Percentiles rank a stretch among this genome's conserved stretches.
These are phyloP conservation scores for Abscondita cerata DNA, from an alignment of 2,888 invertebrate genomes.

Conservation along the genomic window DNA sequence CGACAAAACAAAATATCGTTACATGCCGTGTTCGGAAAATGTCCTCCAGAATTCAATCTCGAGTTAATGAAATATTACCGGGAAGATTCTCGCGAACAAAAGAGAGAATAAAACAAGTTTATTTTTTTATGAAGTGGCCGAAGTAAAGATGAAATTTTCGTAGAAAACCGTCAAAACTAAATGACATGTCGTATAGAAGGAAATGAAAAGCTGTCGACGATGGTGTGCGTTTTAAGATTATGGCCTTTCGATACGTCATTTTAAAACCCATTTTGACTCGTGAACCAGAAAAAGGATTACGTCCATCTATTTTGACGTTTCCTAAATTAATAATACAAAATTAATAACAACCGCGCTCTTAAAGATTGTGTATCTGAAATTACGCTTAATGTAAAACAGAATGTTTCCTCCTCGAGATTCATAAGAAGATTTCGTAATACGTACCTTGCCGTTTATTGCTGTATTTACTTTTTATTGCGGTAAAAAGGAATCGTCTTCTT, in stretches of 20 bases:
- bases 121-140: constrained; percentile 24
- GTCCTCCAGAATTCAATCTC: constrained; percentile 27
- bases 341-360: too few relatives aligned
- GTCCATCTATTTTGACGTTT: too few relatives aligned
- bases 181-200: constrained; percentile 22
- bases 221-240: constrained; percentile 27
- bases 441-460: too few relatives aligned
- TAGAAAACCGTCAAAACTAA: constrained; percentile 5
- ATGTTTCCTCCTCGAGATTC: too few relatives aligned
- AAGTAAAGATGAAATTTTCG: constrained; percentile 13
- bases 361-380: too few relatives aligned
- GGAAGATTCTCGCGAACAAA: constrained; percentile 23
- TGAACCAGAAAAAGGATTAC: constrained; percentile 25
- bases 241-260: constrained; percentile 30
- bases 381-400: too few relatives aligned
- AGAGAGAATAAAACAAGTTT: constrained; percentile 23
- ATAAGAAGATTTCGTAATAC: too few relatives aligned
- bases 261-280: constrained; percentile 21
- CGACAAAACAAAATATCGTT: constrained; percentile 33
- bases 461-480: too few relatives aligned
- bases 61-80: constrained; percentile 32
- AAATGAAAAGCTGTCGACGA: constrained; percentile 30
- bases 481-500: too few relatives aligned
- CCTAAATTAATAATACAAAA: too few relatives aligned
- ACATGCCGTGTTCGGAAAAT: constrained; percentile 18